A percentile compares a stretch with the other conserved stretches of the same genome.
These are phyloP conservation scores for Nansenia antarctica DNA, from an alignment of 2,113 vertebrate genomes.

Conservation along the genomic window DNA sequence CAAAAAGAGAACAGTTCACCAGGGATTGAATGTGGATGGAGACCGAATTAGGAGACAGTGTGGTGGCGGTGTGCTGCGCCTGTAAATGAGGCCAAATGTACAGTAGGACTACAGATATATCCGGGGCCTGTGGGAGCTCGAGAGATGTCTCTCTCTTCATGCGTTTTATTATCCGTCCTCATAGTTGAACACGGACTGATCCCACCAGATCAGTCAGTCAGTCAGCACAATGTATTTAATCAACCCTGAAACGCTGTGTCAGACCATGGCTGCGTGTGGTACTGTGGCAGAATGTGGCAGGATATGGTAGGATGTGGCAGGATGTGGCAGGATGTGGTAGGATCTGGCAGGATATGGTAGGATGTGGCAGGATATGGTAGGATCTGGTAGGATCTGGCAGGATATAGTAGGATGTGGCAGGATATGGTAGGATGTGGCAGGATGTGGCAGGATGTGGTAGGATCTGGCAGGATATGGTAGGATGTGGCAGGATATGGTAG, in stretches of 20 bases:
- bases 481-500: too few species aligned
- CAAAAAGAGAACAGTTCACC: slow-evolving; percentile 58
- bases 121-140: slow-evolving; percentile 6
- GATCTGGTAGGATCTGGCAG: too few species aligned
- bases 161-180: slow-evolving; percentile 28
- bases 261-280: neutral
- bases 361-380: too few species aligned
- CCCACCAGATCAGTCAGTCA: slow-evolving; percentile 36
- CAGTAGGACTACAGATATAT: slow-evolving; percentile 13
- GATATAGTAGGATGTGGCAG: too few species aligned
- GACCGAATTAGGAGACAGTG: slow-evolving; percentile 41
- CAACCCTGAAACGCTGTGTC: slow-evolving; percentile 26
- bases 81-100: slow-evolving; percentile 57
- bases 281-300: neutral
- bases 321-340: too few species aligned
- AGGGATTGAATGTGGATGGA: slow-evolving; percentile 62
- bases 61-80: slow-evolving; percentile 34
- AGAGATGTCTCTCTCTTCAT: slow-evolving; percentile 7
- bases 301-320: too few species aligned
- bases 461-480: too few species aligned
- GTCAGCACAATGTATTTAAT: slow-evolving; percentile 35
- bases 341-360: too few species aligned
- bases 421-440: too few species aligned
- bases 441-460: too few species aligned
- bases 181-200: neutral